Evolutionary conservation across 2,113 vertebrate species (phyloP).

Genomic region (Crypturellus undulatus): DNA sequence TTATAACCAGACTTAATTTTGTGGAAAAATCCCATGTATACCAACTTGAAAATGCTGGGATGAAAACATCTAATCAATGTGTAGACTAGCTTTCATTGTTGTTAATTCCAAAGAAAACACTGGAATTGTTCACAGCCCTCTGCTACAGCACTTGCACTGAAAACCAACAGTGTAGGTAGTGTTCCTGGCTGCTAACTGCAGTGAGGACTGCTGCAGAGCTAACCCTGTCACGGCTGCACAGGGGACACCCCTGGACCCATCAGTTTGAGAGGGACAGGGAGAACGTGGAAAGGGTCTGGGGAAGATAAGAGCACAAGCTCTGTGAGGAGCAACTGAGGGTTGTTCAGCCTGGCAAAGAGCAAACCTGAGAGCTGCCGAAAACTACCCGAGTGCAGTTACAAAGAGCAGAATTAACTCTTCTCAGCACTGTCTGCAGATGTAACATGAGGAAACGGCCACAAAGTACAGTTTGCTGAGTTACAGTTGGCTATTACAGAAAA

Average conservation of each 20-base stretch:
- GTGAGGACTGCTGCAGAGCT: background rate
- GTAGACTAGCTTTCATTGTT: background rate
- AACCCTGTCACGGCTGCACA: background rate
- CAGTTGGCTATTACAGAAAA: fast-evolving
- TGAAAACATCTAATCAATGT: background rate
- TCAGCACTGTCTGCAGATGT: background rate
- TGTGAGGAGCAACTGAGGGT: background rate
- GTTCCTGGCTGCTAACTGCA: background rate
- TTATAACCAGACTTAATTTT: background rate
- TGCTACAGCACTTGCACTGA: background rate
- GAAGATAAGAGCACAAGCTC: background rate
- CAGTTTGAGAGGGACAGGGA: background rate
- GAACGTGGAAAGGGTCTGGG: background rate
- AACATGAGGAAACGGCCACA: background rate
- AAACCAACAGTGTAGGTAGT: background rate
- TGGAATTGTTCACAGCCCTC: background rate
- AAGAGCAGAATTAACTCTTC: background rate
- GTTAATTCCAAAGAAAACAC: background rate
- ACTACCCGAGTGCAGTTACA: background rate
- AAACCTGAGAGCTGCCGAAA: background rate
- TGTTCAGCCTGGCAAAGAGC: background rate
- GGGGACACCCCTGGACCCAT: background rate
- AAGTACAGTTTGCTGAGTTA: background rate
- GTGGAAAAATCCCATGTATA: background rate
- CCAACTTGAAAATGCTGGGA: background rate